Evolutionary conservation across 1,140 invertebrate species (phyloP).

Genomic region (Hormaphis cornu): DNA sequence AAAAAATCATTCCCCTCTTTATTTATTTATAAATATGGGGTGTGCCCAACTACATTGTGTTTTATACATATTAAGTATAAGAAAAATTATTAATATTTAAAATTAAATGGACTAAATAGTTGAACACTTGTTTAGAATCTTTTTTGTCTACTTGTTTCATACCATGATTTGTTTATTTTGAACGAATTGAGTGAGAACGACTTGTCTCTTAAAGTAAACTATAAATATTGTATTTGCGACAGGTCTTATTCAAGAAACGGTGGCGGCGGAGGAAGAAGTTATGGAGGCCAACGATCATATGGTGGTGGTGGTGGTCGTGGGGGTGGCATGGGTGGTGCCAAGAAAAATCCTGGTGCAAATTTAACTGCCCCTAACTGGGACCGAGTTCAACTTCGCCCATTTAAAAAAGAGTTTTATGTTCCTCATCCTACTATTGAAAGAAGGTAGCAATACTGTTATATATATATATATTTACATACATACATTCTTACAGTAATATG

Average conservation of each 20-base stretch:
- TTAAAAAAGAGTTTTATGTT: conserved; percentile 91
- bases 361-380: conserved; percentile 73
- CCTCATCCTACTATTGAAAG: conserved; percentile 50
- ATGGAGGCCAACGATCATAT: conserved; percentile 41
- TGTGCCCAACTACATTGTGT: no score
- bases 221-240: not conserved
- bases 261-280: conserved; percentile 34
- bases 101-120: no score
- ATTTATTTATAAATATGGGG: no score
- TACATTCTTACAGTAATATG: no score
- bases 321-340: conserved; percentile 38
- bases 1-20: no score
- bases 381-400: conserved; percentile 62
- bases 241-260: conserved; percentile 28
- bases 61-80: no score
- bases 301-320: conserved; percentile 40
- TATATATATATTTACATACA: not conserved
- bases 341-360: conserved; percentile 30
- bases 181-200: no score
- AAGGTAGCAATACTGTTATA: conserved; percentile 40
- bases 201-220: no score
- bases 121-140: no score
- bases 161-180: no score
- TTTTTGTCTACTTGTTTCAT: no score
- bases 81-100: no score